A percentile compares a stretch with the other conserved stretches of the same genome.
Evolutionary conservation across 2,888 invertebrate genomes (phyloP).

Genomic region (Chrysodeixis includens): DNA sequence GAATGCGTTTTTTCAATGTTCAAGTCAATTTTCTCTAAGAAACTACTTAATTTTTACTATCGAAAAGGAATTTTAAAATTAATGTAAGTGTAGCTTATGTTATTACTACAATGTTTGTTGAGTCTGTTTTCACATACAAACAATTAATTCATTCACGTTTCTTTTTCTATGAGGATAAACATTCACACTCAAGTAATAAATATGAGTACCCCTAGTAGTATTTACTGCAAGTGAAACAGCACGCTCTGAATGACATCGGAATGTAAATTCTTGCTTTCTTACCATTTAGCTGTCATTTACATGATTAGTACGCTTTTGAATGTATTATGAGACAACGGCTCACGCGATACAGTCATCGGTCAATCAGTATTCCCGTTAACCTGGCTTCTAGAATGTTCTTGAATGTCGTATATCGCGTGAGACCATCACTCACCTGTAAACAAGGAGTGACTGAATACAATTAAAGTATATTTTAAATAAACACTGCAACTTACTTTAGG

Average conservation of each 20-base stretch:
- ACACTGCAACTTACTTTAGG: too few species aligned
- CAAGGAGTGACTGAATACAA: background rate
- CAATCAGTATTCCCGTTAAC: background rate
- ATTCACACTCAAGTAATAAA: background rate
- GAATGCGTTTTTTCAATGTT: too few species aligned
- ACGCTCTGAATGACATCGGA: background rate
- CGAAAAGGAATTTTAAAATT: too few species aligned
- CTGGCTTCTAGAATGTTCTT: background rate
- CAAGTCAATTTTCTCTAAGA: too few species aligned
- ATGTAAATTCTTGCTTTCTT: background rate
- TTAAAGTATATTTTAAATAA: too few species aligned
- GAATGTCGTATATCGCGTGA: background rate
- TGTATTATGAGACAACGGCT: constrained; percentile 2
- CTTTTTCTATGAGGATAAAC: too few species aligned
- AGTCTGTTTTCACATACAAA: too few species aligned
- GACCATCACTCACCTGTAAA: constrained; percentile 28
- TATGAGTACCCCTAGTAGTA: background rate
- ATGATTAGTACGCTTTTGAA: constrained; percentile 6
- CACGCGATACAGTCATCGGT: constrained; percentile 2
- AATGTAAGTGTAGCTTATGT: too few species aligned
- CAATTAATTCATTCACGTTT: too few species aligned
- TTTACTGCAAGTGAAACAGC: background rate
- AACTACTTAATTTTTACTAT: too few species aligned
- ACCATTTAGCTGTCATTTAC: background rate
- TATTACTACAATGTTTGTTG: too few species aligned